Base-by-base conservation (phyloP, 2,888 invertebrate species). In the Synergus laeviventris region DNA sequence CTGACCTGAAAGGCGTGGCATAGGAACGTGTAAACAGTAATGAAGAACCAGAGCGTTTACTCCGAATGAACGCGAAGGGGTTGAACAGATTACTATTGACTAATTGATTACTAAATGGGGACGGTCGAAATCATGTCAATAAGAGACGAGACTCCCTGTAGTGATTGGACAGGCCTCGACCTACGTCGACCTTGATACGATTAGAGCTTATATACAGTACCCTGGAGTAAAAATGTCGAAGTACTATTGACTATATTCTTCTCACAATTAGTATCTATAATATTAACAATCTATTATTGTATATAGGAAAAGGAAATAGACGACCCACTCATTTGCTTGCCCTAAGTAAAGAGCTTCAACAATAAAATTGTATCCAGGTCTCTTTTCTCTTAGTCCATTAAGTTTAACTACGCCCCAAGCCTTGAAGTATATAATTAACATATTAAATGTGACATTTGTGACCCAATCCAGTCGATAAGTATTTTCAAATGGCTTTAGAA, bases 1-100 rank as follows among this genome's bases (percentile, higher is more conserved):
- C 45, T 16, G 7, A 49, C 16, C 1, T 49, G 7, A 49, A 49
- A 49, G 49, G 49, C 49, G n/a, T 9, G 18, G 54, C 16, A 60
- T 62, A 16, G 38, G n/a, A 76, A 77, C 78, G 79, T 78, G 76
- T 78, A 76, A 79, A 77, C 77, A 77, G 77, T 76, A 76, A 76
- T 39, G 49, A 39, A 59, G 45, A 31, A 18, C 59, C 31, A 60
- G 76, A 74, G 70, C 73, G 62, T 77, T 61, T 56, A 73, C 59
- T 74, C 42, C 39, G 49, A 74, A 78, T 62, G 66, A 76, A 74
- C 76, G 76, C 74, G 76, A 77, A 79, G 79, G 79, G 79, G 79
- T 79, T 70, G 64, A 77, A 64, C 18, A n/a, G 9, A 38, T 38
- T 16, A 59, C 18, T 59, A 38, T n/a, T 38, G 45, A 45, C 62